These are phyloP conservation scores for Apodemus sylvaticus DNA, from an alignment of 2,113 vertebrate species.

Conservation along the genomic window DNA sequence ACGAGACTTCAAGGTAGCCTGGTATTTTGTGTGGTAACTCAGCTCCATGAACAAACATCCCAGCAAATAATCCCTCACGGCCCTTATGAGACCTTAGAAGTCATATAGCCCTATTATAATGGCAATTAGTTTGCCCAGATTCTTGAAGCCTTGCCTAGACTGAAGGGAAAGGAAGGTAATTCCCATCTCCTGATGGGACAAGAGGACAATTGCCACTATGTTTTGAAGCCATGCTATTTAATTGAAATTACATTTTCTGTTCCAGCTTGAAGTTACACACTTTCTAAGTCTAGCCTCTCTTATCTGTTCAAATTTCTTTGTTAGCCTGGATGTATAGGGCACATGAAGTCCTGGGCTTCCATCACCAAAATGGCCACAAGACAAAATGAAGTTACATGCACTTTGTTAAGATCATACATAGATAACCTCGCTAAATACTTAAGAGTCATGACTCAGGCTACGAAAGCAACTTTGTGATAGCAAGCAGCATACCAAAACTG, in stretches of 20 bases:
- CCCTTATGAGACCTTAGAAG: background rate
- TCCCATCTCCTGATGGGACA: background rate
- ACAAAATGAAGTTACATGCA: background rate
- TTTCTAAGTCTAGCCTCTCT: background rate
- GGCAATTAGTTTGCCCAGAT: background rate
- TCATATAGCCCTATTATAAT: background rate
- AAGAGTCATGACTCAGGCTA: background rate
- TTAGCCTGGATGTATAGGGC: background rate
- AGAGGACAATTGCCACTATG: background rate
- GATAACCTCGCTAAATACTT: background rate
- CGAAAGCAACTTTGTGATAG: background rate
- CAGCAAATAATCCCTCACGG: background rate
- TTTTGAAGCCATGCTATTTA: conserved; percentile 4
- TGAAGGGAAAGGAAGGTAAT: background rate
- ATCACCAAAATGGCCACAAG: background rate
- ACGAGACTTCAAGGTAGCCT: background rate
- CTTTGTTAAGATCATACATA: background rate
- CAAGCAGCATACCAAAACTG: background rate
- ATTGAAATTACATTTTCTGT: background rate
- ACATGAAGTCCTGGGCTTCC: background rate
- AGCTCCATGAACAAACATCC: background rate
- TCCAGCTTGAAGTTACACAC: background rate
- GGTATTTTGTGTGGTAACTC: background rate
- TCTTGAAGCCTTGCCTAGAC: background rate
- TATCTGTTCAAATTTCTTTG: background rate